Conservation (phyloP, 2,888 invertebrate species). For the Timema podura region DNA sequence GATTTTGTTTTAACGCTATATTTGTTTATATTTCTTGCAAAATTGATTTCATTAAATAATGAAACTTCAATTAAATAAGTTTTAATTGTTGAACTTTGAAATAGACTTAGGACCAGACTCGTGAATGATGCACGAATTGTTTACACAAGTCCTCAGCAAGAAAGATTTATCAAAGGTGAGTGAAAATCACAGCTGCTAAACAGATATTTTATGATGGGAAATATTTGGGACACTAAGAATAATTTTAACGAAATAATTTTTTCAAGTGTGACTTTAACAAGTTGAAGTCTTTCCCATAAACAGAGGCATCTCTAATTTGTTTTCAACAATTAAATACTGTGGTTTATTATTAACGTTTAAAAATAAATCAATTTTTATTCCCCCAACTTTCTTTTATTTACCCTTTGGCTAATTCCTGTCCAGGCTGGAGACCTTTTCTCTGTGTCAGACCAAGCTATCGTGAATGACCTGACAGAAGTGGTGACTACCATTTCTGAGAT, state of each 20-base stretch:
- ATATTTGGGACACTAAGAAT: neutral
- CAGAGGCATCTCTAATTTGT: neutral
- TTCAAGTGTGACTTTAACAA: neutral
- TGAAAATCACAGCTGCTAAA: constrained; percentile 4
- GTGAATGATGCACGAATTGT: constrained; percentile 79
- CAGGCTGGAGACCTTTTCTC: constrained; percentile 88
- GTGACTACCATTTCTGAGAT: constrained; percentile 69
- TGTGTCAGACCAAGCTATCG: constrained; percentile 80
- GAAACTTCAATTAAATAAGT: neutral
- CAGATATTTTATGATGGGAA: neutral
- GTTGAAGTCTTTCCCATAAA: neutral
- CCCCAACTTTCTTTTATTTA: neutral
- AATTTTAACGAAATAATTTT: constrained; percentile 11
- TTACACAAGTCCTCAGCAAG: constrained; percentile 84
- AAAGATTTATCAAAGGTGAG: constrained; percentile 72
- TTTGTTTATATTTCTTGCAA: neutral
- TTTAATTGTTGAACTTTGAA: neutral
- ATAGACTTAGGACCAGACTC: neutral
- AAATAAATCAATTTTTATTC: neutral
- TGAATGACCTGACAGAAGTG: constrained; percentile 78
- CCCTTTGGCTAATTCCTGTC: constrained; percentile 20
- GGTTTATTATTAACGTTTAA: neutral
- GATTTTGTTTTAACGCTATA: neutral
- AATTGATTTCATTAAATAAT: neutral
- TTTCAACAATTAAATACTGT: neutral